Percentiles rank a stretch among this genome's conserved stretches.
phyloP scores from a whole-genome alignment of 1,140 invertebrate species.

The Heliconius nattereri region DNA sequence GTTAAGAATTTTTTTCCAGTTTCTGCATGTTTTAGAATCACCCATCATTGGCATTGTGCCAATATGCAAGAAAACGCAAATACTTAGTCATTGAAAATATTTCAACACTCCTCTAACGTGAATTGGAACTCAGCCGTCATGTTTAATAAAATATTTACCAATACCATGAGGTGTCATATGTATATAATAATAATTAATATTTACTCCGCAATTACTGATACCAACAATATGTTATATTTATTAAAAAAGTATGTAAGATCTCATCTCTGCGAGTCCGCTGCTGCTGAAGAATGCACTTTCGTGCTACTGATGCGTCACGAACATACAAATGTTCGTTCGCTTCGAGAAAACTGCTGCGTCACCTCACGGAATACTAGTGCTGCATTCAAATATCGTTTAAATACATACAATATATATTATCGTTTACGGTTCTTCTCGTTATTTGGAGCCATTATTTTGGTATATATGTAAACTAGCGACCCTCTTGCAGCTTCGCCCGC shows the following conservation, averaged over 20 bases:
- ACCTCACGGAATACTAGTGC: conserved; percentile 35
- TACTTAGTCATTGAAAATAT: too few species aligned
- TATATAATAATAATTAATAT: background rate
- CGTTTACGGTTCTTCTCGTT: background rate
- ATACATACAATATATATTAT: background rate
- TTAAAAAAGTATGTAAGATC: conserved; percentile 31
- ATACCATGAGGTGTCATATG: too few species aligned
- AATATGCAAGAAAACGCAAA: background rate
- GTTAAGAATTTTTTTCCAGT: too few species aligned
- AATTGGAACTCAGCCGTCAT: background rate
- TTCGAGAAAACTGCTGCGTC: conserved; percentile 43
- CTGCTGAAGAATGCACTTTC: conserved; percentile 63
- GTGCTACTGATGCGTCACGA: conserved; percentile 63
- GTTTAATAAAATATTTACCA: background rate
- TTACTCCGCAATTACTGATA: background rate
- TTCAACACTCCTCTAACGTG: background rate
- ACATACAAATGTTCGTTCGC: conserved; percentile 41
- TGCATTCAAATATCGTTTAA: background rate
- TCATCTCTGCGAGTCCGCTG: conserved; percentile 42
- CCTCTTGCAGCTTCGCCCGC: too few species aligned
- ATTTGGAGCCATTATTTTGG: too few species aligned
- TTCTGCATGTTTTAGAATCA: too few species aligned
- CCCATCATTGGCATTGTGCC: too few species aligned
- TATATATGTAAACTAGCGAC: too few species aligned
- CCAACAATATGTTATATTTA: conserved; percentile 2